Conservation (phyloP, 2,113 vertebrate genomes). For the Pao palembangensis region DNA sequence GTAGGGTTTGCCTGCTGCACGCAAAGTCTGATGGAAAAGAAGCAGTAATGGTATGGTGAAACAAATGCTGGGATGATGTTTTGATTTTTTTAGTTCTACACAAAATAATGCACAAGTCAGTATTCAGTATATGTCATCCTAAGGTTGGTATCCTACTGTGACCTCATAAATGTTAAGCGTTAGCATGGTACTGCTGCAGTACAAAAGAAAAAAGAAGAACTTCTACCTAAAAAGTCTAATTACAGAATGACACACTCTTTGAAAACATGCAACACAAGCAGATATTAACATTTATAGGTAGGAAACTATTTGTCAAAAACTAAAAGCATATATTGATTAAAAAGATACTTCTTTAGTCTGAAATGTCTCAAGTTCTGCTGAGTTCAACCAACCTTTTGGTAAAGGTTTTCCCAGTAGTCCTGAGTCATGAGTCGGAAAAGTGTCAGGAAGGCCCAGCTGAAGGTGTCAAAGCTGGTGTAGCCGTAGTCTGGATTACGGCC, state of each 20-base stretch:
- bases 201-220: constrained; percentile 1
- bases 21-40: constrained; percentile 78
- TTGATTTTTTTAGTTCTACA: background rate
- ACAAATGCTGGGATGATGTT: background rate
- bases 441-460: constrained; percentile 97
- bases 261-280: background rate
- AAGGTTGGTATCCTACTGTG: constrained; percentile 7
- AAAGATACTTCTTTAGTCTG: no score
- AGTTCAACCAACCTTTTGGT: constrained; percentile 82
- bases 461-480: constrained; percentile 97
- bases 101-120: no score
- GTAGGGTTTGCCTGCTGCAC: constrained; percentile 95
- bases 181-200: background rate
- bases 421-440: constrained; percentile 98
- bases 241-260: constrained; percentile 2
- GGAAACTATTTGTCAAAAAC: no score
- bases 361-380: no score
- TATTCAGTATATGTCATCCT: background rate
- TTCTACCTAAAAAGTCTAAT: constrained; percentile 15
- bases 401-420: constrained; percentile 98
- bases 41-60: background rate
- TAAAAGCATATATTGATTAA: no score
- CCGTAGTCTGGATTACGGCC: constrained; percentile 94
- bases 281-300: no score
- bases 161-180: constrained; percentile 21